Base-by-base conservation (phyloP, 2,797 vertebrate genomes). In the Steatocranus sp. region DNA sequence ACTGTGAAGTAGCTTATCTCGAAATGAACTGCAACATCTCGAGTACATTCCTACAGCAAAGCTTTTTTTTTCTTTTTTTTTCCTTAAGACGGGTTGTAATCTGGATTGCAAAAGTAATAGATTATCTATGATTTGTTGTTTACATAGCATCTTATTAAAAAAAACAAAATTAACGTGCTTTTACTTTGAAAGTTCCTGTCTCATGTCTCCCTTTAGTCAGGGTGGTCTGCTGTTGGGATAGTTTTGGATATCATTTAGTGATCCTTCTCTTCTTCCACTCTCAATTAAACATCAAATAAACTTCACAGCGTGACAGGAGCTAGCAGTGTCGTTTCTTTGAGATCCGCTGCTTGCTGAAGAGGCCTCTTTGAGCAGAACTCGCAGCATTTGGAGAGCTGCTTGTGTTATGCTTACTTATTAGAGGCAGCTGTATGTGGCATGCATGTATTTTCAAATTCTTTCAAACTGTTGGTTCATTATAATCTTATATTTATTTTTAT, bases 11-110 rank as follows among this genome's bases (percentile, higher is more conserved):
- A 38, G 58, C 58, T 38, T 8, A 63, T 63, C 58, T 6, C 1
- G 4, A 20, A 38, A 63, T 63, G n/a, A 63, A 38, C 11, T 8
- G 32, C n/a, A 63, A 8, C 34, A 63, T 63, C 34, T 14, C 3
- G 2, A 23, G 61, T 9, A 41, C 2, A 36, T 61, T 1, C 6
- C 0, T 36, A 12, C 32, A n/a, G 6, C 32, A 34, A n/a, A 12
- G 10, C 1, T 34, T n/a, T 11, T 1, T 18, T 61, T 58, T 30
- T 6, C 0, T 4, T 18, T 32, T 56, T 2, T 61, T 34, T 34
- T n/a, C 18, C 56, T 36, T 61, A 61, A 61, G 0, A 34, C 18
- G 1, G 6, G 11, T 12, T 61, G 32, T 61, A 36, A 61, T 36
- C 18, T 61, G 56, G 10, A 20, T 61, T 36, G 32, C 18, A 2